Evolutionary conservation across 2,888 invertebrate species (phyloP).

Genomic region (Patella depressa): DNA sequence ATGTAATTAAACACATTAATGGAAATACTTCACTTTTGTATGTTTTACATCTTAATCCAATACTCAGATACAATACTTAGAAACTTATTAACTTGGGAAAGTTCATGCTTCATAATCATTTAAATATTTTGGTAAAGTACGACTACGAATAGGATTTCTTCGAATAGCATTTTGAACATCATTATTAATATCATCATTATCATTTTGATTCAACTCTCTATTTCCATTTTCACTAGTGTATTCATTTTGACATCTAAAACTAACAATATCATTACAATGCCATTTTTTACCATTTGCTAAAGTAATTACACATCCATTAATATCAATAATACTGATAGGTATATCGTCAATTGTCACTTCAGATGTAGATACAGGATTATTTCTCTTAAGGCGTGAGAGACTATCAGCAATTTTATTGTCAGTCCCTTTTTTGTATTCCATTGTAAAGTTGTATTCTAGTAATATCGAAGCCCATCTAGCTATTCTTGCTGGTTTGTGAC

Average conservation of each 20-base stretch:
- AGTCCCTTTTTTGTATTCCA: conserved; percentile 16
- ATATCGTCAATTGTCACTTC: no score
- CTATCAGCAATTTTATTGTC: conserved; percentile 25
- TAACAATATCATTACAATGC: background rate
- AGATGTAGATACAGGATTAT: background rate
- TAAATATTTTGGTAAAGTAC: background rate
- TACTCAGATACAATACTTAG: no score
- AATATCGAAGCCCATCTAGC: conserved; percentile 22
- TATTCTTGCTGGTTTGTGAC: conserved; percentile 21
- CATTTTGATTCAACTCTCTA: background rate
- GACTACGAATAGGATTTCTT: background rate
- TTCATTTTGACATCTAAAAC: background rate
- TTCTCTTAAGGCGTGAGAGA: conserved; percentile 17
- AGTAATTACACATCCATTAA: background rate
- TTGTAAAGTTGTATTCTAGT: conserved; percentile 23
- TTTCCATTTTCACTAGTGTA: background rate
- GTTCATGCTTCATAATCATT: background rate
- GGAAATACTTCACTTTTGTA: no score
- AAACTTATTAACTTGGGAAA: no score
- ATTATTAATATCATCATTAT: background rate
- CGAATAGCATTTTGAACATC: background rate
- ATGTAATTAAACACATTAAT: no score
- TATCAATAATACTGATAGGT: conserved; percentile 10
- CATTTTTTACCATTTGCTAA: conserved; percentile 11
- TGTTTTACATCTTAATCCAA: no score